Percentiles rank a stretch among this genome's conserved stretches.
Conservation (phyloP, 2,797 vertebrate genomes). For the Anomalospiza imberbis region DNA sequence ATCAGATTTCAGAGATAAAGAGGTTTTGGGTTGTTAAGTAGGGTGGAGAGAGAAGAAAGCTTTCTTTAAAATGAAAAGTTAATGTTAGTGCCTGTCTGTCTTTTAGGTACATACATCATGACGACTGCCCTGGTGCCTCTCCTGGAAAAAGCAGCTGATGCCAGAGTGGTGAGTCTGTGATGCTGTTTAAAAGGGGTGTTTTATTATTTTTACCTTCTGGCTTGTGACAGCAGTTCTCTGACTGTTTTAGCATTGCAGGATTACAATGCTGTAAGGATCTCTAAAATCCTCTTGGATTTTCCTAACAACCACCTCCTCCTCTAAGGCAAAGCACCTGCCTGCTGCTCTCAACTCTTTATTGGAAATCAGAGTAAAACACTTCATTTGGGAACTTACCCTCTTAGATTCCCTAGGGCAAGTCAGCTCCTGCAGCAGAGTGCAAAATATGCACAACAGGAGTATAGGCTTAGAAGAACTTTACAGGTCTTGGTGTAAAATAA, state of each 20-base stretch:
- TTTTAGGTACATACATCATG: conserved; percentile 81
- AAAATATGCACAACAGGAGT: not conserved
- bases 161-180: conserved; percentile 81
- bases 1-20: not conserved
- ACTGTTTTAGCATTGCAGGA: not conserved
- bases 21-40: not conserved
- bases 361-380: not conserved
- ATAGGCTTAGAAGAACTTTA: not conserved
- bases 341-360: not conserved
- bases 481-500: not conserved
- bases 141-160: conserved; percentile 77
- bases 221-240: not conserved
- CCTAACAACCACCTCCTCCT: not conserved
- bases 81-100: not conserved
- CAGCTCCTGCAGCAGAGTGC: not conserved
- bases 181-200: not conserved
- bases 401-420: not conserved
- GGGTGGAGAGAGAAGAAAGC: not conserved
- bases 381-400: not conserved
- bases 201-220: not conserved
- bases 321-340: not conserved
- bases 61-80: not conserved
- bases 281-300: not conserved
- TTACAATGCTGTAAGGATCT: not conserved
- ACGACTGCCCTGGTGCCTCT: conserved; percentile 81